A percentile compares a stretch with the other conserved stretches of the same genome.
Evolutionary conservation across 1,140 invertebrate genomes (phyloP).

Genomic region (Papilio machaon): DNA sequence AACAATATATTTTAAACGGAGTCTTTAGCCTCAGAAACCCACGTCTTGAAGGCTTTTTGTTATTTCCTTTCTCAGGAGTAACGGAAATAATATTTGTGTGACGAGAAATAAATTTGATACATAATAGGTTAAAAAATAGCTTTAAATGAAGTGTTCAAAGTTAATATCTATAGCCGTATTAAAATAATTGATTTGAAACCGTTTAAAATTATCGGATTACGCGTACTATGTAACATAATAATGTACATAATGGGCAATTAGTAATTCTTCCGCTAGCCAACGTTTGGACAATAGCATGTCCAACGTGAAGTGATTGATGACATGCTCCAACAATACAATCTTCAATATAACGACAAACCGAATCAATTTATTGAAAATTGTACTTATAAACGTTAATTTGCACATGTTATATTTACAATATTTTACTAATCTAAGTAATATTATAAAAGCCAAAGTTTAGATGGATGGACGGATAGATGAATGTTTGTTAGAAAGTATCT

Average conservation of each 20-base stretch:
- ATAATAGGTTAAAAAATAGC: not conserved
- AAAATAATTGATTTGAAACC: not conserved
- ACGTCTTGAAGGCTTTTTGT: too few relatives aligned
- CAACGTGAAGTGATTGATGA: conserved; percentile 28
- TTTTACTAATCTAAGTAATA: not conserved
- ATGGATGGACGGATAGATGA: too few relatives aligned
- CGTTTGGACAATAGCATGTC: conserved; percentile 26
- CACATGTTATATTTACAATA: not conserved
- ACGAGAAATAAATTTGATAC: not conserved
- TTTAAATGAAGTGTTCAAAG: not conserved
- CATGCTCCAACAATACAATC: conserved; percentile 13
- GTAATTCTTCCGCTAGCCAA: not conserved
- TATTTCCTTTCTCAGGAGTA: too few relatives aligned
- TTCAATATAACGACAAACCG: not conserved
- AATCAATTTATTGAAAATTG: conserved; percentile 8
- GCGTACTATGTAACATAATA: not conserved
- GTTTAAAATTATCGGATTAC: not conserved
- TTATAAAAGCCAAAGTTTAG: too few relatives aligned
- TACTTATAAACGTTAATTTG: not conserved
- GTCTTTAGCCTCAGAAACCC: too few relatives aligned
- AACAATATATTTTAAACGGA: too few relatives aligned
- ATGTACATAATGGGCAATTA: conserved; percentile 12
- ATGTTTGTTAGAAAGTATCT: too few relatives aligned
- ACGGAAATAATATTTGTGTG: too few relatives aligned
- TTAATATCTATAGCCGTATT: not conserved